Percentiles rank a stretch among this genome's conserved stretches.
Conservation (phyloP, 2,113 vertebrate genomes). For the Rhinolophus sinicus region DNA sequence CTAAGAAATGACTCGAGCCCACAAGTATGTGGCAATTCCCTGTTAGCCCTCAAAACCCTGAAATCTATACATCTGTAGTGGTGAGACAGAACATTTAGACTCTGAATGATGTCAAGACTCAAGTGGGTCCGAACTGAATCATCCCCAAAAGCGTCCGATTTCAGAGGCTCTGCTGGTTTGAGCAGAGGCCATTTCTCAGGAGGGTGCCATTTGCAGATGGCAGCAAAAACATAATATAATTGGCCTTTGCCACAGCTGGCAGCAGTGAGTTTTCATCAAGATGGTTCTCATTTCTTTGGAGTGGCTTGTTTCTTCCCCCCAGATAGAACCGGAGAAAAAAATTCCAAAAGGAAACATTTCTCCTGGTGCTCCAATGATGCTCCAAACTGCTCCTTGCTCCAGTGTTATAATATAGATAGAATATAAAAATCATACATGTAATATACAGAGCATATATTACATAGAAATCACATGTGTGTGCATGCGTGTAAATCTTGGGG, state of each 20-base stretch:
- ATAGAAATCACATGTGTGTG: fast-evolving
- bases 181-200: neutral
- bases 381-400: neutral
- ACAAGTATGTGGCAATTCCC: neutral
- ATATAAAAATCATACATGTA: fast-evolving
- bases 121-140: neutral
- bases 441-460: fast-evolving
- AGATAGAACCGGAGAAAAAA: neutral
- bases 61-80: neutral
- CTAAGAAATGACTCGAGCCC: constrained; percentile 39
- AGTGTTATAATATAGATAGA: fast-evolving
- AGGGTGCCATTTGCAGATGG: neutral
- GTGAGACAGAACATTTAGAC: neutral
- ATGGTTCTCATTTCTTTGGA: neutral
- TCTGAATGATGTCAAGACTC: constrained; percentile 26
- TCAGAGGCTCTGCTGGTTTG: neutral
- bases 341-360: neutral
- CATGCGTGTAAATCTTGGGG: neutral
- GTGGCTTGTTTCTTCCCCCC: constrained; percentile 11
- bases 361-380: fast-evolving
- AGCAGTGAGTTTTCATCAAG: neutral
- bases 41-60: neutral
- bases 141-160: neutral
- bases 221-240: neutral
- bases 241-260: neutral